Evolutionary conservation across 2,113 vertebrate genomes (phyloP).

Genomic region (Symphodus melops): DNA sequence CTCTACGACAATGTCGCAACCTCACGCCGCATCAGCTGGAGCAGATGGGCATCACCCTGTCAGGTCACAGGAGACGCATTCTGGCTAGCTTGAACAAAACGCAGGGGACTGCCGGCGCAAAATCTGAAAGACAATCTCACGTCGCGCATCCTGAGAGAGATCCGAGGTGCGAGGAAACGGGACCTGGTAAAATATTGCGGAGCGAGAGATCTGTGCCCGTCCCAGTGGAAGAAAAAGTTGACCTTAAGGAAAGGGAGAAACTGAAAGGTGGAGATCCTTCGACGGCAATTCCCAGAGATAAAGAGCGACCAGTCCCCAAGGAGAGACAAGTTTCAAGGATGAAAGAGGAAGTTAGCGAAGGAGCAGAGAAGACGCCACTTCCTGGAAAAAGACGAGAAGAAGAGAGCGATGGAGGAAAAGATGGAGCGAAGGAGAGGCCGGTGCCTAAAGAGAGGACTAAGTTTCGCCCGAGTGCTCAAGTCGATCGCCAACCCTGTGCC

Average conservation of each 20-base stretch:
- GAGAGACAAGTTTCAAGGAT: constrained; percentile 54
- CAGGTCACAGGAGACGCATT: constrained; percentile 91
- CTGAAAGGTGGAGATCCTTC: constrained; percentile 6
- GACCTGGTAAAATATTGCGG: not conserved
- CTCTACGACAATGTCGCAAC: constrained; percentile 81
- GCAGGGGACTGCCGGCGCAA: not conserved
- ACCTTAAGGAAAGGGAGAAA: constrained; percentile 51
- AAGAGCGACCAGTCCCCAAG: constrained; percentile 82
- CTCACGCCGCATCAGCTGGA: constrained; percentile 82
- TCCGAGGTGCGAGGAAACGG: not conserved
- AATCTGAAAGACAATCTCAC: constrained; percentile 1
- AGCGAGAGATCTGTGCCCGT: constrained; percentile 34
- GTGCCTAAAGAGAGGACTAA: constrained; percentile 88
- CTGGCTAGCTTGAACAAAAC: constrained; percentile 87
- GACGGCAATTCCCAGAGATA: constrained; percentile 40
- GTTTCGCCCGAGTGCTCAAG: constrained; percentile 62
- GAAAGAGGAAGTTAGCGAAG: constrained; percentile 32
- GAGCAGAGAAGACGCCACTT: constrained; percentile 19
- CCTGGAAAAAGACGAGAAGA: constrained; percentile 42
- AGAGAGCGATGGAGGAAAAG: constrained; percentile 68
- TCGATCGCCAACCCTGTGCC: not conserved
- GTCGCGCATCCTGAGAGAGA: not conserved
- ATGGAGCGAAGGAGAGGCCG: constrained; percentile 67
- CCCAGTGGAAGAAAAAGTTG: constrained; percentile 9
- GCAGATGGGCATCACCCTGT: constrained; percentile 86